phyloP scores from a whole-genome alignment of 2,797 vertebrate genomes.

The Enteromius fasciolatus region DNA sequence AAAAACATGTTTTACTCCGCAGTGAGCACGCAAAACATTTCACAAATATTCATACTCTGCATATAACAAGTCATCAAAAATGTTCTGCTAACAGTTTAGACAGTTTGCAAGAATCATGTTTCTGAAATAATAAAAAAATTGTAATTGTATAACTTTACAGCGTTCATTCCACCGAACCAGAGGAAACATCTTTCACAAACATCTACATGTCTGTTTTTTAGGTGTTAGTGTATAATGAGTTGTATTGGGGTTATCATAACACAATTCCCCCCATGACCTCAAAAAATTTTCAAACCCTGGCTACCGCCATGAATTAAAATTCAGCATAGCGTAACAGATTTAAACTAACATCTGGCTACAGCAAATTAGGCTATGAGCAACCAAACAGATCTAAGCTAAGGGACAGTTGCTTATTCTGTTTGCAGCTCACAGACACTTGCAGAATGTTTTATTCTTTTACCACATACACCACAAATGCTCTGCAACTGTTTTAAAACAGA shows the following conservation, averaged over 20 bases:
- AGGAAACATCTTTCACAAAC: neutral
- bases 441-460: neutral
- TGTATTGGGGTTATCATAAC: neutral
- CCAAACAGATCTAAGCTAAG: neutral
- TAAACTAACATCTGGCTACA: neutral
- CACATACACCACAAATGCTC: slow-evolving; percentile 1
- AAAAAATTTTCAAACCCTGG: no score
- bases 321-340: neutral
- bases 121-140: no score
- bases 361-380: neutral
- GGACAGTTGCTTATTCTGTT: neutral
- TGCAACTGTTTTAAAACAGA: neutral
- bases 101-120: no score
- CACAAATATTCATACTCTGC: no score
- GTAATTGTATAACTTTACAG: neutral
- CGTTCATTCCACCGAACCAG: neutral
- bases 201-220: neutral
- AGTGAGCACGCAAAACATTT: no score
- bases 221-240: neutral
- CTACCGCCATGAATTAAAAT: neutral
- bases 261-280: neutral
- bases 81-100: neutral
- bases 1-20: no score
- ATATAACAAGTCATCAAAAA: neutral
- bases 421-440: neutral